These are phyloP conservation scores for Apoda limacodes DNA, from an alignment of 2,888 invertebrate genomes.

Conservation along the genomic window DNA sequence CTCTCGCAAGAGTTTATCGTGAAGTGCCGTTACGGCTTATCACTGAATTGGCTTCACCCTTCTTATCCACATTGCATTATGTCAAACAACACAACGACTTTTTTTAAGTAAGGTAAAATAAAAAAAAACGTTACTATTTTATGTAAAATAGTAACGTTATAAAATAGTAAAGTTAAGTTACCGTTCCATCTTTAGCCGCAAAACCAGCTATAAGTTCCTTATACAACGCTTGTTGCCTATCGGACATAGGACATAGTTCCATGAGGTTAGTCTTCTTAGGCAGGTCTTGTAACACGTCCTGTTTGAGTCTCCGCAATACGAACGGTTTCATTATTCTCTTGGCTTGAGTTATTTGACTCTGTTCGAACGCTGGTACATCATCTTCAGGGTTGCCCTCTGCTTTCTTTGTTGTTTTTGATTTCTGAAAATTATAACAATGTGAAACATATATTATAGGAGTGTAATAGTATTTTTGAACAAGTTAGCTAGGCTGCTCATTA, in stretches of 20 bases:
- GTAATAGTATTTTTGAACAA: too few species aligned
- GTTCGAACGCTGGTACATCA: conserved; percentile 83
- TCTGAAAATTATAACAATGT: too few species aligned
- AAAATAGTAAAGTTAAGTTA: conserved; percentile 28
- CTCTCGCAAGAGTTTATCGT: too few species aligned
- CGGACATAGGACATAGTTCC: conserved; percentile 73
- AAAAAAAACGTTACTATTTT: too few species aligned
- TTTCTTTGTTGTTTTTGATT: conserved; percentile 66
- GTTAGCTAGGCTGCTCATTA: too few species aligned
- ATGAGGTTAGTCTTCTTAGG: conserved; percentile 84
- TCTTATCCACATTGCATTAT: too few species aligned
- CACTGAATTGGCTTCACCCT: too few species aligned
- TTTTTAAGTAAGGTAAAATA: too few species aligned
- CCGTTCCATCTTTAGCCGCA: conserved; percentile 71
- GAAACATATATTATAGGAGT: too few species aligned
- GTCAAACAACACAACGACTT: too few species aligned
- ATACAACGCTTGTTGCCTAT: conserved; percentile 81
- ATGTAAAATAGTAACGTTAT: not conserved
- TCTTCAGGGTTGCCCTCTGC: conserved; percentile 56
- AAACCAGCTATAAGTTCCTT: conserved; percentile 77
- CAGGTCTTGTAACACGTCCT: conserved; percentile 86
- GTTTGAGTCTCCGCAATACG: conserved; percentile 87
- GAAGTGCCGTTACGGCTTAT: too few species aligned
- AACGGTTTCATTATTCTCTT: conserved; percentile 98
- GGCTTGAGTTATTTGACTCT: conserved; percentile 90